These are phyloP conservation scores for Parnassius orleans DNA, from an alignment of 2,888 invertebrate genomes.

Conservation along the genomic window DNA sequence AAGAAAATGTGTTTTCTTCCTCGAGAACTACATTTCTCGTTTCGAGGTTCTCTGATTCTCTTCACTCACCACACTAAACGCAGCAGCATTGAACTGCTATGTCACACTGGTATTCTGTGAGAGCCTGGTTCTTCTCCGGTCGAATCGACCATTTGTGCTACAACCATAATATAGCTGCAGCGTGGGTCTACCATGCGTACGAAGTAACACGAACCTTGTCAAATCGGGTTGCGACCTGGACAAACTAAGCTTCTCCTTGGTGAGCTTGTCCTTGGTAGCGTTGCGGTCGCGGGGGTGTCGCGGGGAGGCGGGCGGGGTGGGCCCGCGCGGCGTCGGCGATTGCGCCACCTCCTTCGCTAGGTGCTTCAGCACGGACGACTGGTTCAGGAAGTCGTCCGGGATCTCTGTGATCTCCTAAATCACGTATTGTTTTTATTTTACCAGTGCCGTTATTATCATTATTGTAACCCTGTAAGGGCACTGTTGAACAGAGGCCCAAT, in stretches of 20 bases:
- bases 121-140: no score
- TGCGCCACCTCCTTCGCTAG: slow-evolving; percentile 88
- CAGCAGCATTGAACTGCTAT: no score
- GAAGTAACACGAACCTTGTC: slow-evolving; percentile 73
- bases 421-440: slow-evolving; percentile 3
- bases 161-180: no score
- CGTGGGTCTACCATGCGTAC: no score
- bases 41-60: no score
- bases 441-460: background rate
- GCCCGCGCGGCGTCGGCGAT: slow-evolving; percentile 62
- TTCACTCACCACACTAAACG: no score
- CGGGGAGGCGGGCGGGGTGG: slow-evolving; percentile 61
- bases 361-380: slow-evolving; percentile 91
- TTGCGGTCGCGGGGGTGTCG: slow-evolving; percentile 50
- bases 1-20: no score
- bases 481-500: no score
- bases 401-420: slow-evolving; percentile 89
- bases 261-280: slow-evolving; percentile 60
- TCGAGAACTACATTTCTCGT: no score
- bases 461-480: no score
- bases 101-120: no score
- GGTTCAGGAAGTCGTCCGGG: slow-evolving; percentile 91
- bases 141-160: no score
- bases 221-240: slow-evolving; percentile 93
- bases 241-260: slow-evolving; percentile 82